Evolutionary conservation across 2,113 vertebrate genomes (phyloP).

Genomic region (Brachypodius melanocephalos): DNA sequence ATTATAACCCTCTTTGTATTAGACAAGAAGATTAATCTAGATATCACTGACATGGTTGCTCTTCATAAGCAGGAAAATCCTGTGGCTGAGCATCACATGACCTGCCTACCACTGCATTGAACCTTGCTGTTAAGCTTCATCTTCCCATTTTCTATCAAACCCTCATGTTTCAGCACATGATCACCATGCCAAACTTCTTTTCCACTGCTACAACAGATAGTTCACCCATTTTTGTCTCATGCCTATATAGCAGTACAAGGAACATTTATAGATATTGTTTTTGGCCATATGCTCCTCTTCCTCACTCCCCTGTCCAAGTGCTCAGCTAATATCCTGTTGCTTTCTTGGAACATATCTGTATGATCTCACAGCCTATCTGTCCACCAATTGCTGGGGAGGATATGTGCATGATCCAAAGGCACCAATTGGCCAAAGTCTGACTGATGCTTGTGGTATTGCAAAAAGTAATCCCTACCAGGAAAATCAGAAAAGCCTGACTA

Average conservation of each 20-base stretch:
- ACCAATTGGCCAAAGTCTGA: conserved; percentile 1
- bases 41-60: neutral
- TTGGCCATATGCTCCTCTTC: conserved; percentile 58
- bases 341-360: conserved; percentile 37
- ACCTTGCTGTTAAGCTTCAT: neutral
- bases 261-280: conserved; percentile 15
- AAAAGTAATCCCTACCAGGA: neutral
- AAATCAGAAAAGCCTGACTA: neutral
- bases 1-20: neutral
- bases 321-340: conserved; percentile 44
- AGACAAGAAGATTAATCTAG: neutral
- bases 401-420: conserved; percentile 1
- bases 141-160: neutral
- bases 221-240: neutral
- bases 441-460: conserved; percentile 20
- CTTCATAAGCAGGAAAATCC: neutral
- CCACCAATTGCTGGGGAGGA: conserved; percentile 16
- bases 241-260: neutral
- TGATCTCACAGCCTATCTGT: conserved; percentile 53
- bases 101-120: neutral
- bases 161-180: neutral
- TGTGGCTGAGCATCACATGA: neutral
- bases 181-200: neutral
- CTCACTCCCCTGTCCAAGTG: neutral
- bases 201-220: neutral